Base-by-base conservation (phyloP, 2,888 invertebrate genomes). In the Parnassius smintheus region DNA sequence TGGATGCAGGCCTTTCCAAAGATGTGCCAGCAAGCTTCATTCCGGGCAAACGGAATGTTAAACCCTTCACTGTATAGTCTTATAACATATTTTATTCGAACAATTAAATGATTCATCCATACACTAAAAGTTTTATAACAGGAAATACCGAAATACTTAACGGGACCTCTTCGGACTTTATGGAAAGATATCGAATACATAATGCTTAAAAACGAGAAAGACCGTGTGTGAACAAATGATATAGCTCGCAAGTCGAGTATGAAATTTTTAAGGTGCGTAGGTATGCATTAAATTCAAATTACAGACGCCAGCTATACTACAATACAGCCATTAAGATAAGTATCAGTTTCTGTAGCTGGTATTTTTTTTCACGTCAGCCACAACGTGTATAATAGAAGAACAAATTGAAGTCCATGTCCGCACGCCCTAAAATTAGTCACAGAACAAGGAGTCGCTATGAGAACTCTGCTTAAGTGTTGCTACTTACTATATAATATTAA, bases 131-230 rank as follows among this genome's bases (percentile, higher is more conserved):
- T 42, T 41, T 11, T 55, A 22, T 25, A 18, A 45, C 35, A 56
- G 56, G 63, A 59, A 63, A 56, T 59, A 45, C 59, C 59, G 49
- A 59, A 62, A 63, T 51, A 45, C 50, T 51, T 63, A 63, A 63
- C 63, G 59, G 63, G 59, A 56, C 46, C n/a, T 42, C 9, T 18
- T 50, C 22, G 42, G 18, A 56, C 46, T 2, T 56, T 45, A 41
- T 52, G 48, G 48, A 56, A 52, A 50, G 56, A 55, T 49, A 48
- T 60, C 60, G 9, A 18, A 49, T 49, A n/a, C 49, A 13, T 49
- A 12, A 13, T 49, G 7, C 13, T 3, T 18, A 25, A 45, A 22
- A 46, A 46, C 11, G 12, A 42, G 45, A 46, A 56, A 46, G 1
- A 9, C 44, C 44, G 22, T 12, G 11, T 22, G 54, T 44, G 56